phyloP scores from a whole-genome alignment of 2,113 vertebrate genomes.

The rat (Rattus norvegicus) region DNA sequence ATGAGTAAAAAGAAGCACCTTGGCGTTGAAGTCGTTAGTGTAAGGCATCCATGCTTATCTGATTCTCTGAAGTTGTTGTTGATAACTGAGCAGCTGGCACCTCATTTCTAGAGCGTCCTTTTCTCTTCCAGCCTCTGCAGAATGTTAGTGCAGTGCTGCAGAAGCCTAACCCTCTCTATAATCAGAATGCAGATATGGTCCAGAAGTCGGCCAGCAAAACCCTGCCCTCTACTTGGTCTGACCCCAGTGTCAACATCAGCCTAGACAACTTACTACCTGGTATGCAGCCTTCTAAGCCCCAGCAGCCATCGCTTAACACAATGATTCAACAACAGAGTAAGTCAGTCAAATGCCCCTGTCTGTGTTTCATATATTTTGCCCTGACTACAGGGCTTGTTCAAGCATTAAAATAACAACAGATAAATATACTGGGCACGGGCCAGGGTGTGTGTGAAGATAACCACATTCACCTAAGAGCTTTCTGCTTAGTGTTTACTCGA shows the following conservation, averaged over 20 bases:
- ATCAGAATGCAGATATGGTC: constrained; percentile 90
- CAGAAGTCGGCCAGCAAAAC: constrained; percentile 91
- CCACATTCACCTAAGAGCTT: neutral
- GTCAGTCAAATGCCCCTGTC: constrained; percentile 23
- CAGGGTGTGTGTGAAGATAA: neutral
- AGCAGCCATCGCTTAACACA: constrained; percentile 95
- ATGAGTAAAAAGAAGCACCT: neutral
- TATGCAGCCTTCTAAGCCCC: constrained; percentile 93
- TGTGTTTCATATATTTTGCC: neutral
- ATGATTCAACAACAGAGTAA: constrained; percentile 98
- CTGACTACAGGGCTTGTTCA: constrained; percentile 10
- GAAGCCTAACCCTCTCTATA: constrained; percentile 87
- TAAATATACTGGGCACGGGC: neutral
- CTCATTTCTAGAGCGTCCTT: constrained; percentile 77
- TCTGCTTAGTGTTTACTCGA: neutral
- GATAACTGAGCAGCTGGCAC: constrained; percentile 49
- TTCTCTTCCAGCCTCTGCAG: constrained; percentile 90
- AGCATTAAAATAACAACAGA: constrained; percentile 15
- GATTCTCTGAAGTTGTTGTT: constrained; percentile 35
- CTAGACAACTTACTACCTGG: constrained; percentile 97
- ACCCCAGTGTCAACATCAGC: constrained; percentile 97
- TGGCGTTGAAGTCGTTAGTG: neutral
- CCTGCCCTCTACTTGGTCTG: constrained; percentile 97
- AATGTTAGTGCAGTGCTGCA: constrained; percentile 89
- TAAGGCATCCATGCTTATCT: neutral